Evolutionary conservation across 1,140 invertebrate genomes (phyloP).

Genomic region (Drosophila sproati): DNA sequence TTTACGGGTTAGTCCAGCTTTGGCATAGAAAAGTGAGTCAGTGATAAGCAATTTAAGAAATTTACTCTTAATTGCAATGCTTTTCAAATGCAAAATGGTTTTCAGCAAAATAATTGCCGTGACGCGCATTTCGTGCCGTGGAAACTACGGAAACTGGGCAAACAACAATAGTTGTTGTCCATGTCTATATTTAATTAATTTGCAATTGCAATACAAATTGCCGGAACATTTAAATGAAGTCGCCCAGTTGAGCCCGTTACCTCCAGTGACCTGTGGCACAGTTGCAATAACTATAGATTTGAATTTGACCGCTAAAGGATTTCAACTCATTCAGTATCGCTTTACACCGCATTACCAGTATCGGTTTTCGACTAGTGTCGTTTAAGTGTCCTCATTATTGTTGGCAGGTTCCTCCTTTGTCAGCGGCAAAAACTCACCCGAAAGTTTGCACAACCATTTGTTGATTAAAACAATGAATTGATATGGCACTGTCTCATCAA

Average conservation of each 20-base stretch:
- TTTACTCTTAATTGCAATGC: conserved; percentile 34
- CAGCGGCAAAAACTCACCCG: conserved; percentile 61
- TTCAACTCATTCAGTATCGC: background rate
- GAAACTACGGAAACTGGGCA: conserved; percentile 10
- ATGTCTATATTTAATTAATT: conserved; percentile 65
- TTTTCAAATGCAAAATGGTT: conserved; percentile 29
- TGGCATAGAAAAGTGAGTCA: conserved; percentile 8
- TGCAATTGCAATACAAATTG: conserved; percentile 53
- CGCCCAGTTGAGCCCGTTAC: no score
- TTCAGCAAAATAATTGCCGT: conserved; percentile 18
- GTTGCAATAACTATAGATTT: conserved; percentile 12
- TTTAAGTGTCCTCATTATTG: conserved; percentile 12
- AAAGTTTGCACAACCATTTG: conserved; percentile 85
- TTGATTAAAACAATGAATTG: conserved; percentile 96
- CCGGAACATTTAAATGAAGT: conserved; percentile 4
- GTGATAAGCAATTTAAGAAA: conserved; percentile 30
- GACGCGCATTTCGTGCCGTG: conserved; percentile 12
- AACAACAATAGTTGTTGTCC: conserved; percentile 8
- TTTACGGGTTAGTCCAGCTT: background rate
- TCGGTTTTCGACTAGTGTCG: background rate
- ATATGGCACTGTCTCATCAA: conserved; percentile 97
- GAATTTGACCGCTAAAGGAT: conserved; percentile 13
- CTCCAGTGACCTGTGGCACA: background rate
- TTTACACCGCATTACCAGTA: background rate
- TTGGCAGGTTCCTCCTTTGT: conserved; percentile 39